A percentile compares a stretch with the other conserved stretches of the same genome.
Evolutionary conservation across 2,113 vertebrate species (phyloP).

Genomic region (Myotis davidii): DNA sequence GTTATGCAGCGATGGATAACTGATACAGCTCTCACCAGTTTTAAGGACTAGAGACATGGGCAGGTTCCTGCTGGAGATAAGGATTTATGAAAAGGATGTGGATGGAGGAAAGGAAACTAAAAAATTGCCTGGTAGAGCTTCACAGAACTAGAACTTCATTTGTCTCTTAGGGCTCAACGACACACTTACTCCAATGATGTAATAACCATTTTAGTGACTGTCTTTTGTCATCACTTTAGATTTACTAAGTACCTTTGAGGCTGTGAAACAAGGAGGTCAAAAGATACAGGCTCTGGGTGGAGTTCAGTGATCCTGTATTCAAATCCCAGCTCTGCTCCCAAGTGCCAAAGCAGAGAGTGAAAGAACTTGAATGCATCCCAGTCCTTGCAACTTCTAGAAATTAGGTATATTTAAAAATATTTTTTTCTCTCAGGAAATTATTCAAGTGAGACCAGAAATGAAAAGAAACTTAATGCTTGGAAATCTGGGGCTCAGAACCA

Average conservation of each 20-base stretch:
- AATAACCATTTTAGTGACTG: background rate
- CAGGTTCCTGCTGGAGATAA: background rate
- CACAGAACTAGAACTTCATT: background rate
- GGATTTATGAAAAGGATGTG: background rate
- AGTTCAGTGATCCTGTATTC: background rate
- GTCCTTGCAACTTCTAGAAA: background rate
- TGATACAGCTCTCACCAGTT: background rate
- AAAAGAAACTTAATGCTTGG: background rate
- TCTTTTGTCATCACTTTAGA: background rate
- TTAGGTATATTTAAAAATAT: background rate
- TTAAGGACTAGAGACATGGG: background rate
- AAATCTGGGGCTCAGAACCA: background rate
- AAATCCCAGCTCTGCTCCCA: background rate
- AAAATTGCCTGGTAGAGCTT: background rate
- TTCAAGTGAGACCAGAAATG: background rate
- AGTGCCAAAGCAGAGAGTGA: background rate
- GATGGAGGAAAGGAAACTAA: background rate
- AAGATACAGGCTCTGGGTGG: background rate
- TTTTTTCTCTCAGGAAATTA: background rate
- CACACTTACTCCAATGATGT: background rate
- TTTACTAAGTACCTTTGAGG: background rate
- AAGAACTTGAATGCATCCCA: background rate
- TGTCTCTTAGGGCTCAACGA: background rate
- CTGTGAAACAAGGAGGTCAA: background rate
- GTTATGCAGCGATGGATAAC: background rate